phyloP scores from a whole-genome alignment of 2,797 vertebrate species.

The Xenops minutus region DNA sequence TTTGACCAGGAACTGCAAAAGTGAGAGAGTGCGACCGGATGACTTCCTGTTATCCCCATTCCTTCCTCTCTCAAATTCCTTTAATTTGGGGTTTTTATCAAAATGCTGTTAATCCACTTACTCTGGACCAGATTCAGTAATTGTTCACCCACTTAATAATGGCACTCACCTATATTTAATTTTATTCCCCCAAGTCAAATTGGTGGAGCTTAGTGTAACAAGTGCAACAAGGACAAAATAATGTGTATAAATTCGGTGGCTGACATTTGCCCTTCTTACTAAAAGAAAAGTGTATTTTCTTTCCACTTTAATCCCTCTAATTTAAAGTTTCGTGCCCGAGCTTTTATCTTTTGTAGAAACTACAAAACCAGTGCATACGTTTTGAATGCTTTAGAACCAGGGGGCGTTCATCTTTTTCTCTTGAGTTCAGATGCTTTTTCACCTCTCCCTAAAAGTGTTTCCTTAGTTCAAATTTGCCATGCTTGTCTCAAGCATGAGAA shows the following conservation, averaged over 20 bases:
- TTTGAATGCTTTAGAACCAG: not conserved
- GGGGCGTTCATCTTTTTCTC: not conserved
- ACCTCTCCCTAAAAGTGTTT: not conserved
- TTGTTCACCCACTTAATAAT: not conserved
- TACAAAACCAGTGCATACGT: not conserved
- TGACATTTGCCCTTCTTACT: not conserved
- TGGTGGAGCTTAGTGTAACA: not conserved
- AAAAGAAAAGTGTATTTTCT: not conserved
- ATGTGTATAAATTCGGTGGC: not conserved
- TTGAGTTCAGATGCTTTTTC: slow-evolving; percentile 14
- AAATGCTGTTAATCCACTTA: not conserved
- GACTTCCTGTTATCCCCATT: not conserved
- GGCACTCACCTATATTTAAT: not conserved
- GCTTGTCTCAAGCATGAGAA: not conserved
- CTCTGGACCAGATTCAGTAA: not conserved
- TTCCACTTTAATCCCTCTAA: not conserved
- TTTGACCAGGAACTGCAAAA: not conserved
- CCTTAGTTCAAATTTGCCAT: not conserved
- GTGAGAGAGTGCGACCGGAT: not conserved
- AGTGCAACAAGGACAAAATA: not conserved
- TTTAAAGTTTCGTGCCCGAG: not conserved
- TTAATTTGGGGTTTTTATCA: not conserved
- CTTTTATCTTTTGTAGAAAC: not conserved
- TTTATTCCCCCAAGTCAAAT: not conserved
- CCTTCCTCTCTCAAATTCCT: not conserved